phyloP scores from a whole-genome alignment of 2,113 vertebrate species.

The Rhombomys opimus region DNA sequence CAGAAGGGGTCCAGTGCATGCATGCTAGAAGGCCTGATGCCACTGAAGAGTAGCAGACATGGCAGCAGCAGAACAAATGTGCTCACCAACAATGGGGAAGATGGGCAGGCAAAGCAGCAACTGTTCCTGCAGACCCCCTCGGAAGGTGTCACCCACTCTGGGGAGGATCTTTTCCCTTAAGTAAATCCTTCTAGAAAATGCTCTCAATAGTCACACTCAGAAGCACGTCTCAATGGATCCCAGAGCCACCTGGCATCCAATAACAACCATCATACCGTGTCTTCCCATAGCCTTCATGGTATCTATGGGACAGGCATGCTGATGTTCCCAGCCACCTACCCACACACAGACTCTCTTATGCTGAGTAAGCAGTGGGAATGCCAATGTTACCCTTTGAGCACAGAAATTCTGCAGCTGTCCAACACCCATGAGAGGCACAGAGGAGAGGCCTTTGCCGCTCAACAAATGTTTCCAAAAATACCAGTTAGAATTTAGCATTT shows the following conservation, averaged over 20 bases:
- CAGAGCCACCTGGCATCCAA: too few relatives aligned
- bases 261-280: not conserved
- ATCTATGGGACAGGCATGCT: constrained; percentile 41
- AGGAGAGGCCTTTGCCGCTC: constrained; percentile 64
- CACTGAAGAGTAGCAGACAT: not conserved
- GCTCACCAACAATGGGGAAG: not conserved
- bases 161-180: too few relatives aligned
- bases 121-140: not conserved
- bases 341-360: constrained; percentile 38
- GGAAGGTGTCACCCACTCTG: not conserved
- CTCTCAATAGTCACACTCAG: not conserved
- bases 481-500: constrained; percentile 51
- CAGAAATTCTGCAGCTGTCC: constrained; percentile 68
- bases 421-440: constrained; percentile 58
- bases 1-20: too few relatives aligned
- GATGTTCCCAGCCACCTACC: constrained; percentile 26
- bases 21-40: not conserved
- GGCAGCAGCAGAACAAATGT: too few relatives aligned
- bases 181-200: not conserved
- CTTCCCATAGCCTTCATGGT: constrained; percentile 55
- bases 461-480: constrained; percentile 69
- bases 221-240: not conserved
- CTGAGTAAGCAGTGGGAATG: constrained; percentile 48
- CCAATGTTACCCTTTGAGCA: constrained; percentile 45
- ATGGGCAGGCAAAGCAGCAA: not conserved